These are phyloP conservation scores for Strix uralensis DNA, from an alignment of 2,113 vertebrate species.

Conservation along the genomic window DNA sequence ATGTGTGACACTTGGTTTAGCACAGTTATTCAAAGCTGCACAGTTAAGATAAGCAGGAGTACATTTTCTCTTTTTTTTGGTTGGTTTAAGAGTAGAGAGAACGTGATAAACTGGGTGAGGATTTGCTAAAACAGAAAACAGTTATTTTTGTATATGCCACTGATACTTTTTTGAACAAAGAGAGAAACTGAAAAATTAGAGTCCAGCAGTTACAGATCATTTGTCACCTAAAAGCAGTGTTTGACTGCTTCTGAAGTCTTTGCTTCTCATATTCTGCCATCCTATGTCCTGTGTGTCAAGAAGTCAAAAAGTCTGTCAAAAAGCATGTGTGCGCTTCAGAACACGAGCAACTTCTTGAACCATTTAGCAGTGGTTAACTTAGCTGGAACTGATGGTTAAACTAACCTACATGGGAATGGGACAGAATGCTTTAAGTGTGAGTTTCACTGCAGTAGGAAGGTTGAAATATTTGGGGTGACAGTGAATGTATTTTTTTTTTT, in stretches of 20 bases:
- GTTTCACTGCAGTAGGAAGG: neutral
- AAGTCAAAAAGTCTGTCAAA: neutral
- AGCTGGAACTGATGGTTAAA: neutral
- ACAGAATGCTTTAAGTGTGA: neutral
- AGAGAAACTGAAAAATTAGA: neutral
- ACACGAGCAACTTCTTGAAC: neutral
- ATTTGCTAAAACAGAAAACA: neutral
- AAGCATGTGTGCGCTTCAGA: rapidly evolving
- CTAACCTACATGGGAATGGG: neutral
- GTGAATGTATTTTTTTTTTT: neutral
- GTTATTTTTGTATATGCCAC: neutral
- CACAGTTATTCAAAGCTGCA: neutral
- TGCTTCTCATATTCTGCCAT: neutral
- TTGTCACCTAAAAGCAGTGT: neutral
- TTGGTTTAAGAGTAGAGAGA: neutral
- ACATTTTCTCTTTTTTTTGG: neutral
- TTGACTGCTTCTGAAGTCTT: neutral
- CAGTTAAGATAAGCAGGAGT: neutral
- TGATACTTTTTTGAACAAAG: neutral
- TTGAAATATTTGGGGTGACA: neutral
- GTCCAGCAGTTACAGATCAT: neutral
- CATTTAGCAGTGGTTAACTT: neutral
- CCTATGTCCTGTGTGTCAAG: rapidly evolving
- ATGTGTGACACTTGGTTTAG: neutral
- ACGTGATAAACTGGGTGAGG: neutral